These are phyloP conservation scores for Incurvaria masculella DNA, from an alignment of 2,888 invertebrate species.

Conservation along the genomic window DNA sequence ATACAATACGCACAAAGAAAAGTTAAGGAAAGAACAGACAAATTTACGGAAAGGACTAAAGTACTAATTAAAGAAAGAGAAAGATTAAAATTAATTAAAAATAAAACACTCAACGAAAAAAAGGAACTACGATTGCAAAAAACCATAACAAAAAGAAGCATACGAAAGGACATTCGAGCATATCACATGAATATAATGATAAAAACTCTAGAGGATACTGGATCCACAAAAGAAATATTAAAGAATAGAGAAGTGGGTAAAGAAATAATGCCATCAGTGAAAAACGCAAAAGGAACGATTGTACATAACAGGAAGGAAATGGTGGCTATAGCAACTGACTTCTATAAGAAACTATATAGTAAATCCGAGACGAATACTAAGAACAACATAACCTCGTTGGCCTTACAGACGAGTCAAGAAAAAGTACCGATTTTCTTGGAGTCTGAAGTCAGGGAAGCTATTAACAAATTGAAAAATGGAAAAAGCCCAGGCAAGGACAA, in stretches of 20 bases:
- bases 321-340: not conserved
- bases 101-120: not conserved
- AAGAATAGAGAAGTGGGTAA: not conserved
- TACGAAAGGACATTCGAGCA: not conserved
- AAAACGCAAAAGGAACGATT: not conserved
- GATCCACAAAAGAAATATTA: not conserved
- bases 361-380: not conserved
- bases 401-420: not conserved
- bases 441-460: not conserved
- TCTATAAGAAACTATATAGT: not conserved
- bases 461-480: not conserved
- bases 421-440: not conserved
- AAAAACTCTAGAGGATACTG: not conserved
- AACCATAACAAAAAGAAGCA: not conserved
- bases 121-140: not conserved
- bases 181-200: not conserved
- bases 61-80: not conserved
- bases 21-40: not conserved
- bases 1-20: not conserved
- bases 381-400: not conserved
- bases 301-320: not conserved
- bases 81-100: not conserved
- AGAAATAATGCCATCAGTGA: not conserved
- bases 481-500: not conserved
- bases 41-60: not conserved